Evolutionary conservation across 2,113 vertebrate species (phyloP).

Genomic region (Struthio camelus): DNA sequence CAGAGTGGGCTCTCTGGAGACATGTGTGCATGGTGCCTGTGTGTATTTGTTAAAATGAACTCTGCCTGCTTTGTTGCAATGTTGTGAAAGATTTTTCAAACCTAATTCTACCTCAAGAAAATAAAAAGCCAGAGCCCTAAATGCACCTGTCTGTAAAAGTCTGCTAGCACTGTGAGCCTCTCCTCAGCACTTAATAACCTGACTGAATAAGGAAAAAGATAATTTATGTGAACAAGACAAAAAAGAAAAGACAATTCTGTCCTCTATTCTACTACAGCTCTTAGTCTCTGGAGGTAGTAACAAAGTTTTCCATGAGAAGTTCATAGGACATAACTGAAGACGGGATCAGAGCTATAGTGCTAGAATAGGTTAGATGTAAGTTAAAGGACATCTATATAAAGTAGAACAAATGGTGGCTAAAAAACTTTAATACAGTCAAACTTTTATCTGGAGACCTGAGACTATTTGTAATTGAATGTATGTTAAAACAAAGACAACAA

Average conservation of each 20-base stretch:
- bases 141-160: not conserved
- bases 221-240: not conserved
- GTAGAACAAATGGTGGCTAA: not conserved
- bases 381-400: not conserved
- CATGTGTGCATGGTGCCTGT: rapidly evolving
- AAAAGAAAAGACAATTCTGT: not conserved
- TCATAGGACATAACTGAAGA: not conserved
- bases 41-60: not conserved
- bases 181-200: not conserved
- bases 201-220: not conserved
- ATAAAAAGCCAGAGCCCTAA: not conserved
- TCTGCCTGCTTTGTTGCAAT: not conserved
- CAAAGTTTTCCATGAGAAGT: not conserved
- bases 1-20: not conserved
- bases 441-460: not conserved
- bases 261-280: not conserved
- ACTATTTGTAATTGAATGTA: not conserved
- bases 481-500: not conserved
- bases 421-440: not conserved
- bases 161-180: not conserved
- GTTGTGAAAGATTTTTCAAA: not conserved
- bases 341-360: not conserved
- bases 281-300: not conserved
- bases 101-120: not conserved
- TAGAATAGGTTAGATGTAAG: not conserved